phyloP scores from a whole-genome alignment of 2,888 invertebrate species.

The Eupithecia subumbrata region DNA sequence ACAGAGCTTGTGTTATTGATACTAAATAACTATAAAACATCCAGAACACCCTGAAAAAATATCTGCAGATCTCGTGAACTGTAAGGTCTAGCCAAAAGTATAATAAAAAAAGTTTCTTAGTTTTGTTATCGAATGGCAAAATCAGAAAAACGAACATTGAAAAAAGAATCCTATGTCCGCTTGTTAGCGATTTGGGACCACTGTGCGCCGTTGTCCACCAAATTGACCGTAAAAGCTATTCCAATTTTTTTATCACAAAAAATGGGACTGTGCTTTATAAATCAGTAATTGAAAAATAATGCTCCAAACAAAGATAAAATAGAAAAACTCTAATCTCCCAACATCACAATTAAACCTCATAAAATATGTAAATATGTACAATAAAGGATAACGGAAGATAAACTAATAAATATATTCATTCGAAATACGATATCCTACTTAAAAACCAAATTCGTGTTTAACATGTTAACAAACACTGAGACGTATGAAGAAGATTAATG shows the following conservation, averaged over 20 bases:
- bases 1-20: no score
- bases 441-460: conserved; percentile 69
- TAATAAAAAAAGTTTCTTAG: no score
- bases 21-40: no score
- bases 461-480: conserved; percentile 70
- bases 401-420: conserved; percentile 33
- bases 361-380: conserved; percentile 26
- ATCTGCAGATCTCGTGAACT: no score
- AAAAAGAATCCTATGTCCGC: no score
- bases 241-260: background rate
- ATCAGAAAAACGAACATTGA: no score
- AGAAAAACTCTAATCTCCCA: conserved; percentile 20
- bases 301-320: background rate
- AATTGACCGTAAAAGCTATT: no score
- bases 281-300: conserved; percentile 1
- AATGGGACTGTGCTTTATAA: background rate
- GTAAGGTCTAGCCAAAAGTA: no score
- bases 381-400: conserved; percentile 28
- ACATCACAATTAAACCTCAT: conserved; percentile 30
- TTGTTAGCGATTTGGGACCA: no score
- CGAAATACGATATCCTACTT: conserved; percentile 39
- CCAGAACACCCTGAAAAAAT: no score
- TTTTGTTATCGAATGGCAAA: no score
- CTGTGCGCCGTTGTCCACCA: no score
- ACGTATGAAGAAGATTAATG: conserved; percentile 73